A percentile compares a stretch with the other conserved stretches of the same genome.
Evolutionary conservation across 2,888 invertebrate genomes (phyloP).

Genomic region (Eupelmus urozonus): DNA sequence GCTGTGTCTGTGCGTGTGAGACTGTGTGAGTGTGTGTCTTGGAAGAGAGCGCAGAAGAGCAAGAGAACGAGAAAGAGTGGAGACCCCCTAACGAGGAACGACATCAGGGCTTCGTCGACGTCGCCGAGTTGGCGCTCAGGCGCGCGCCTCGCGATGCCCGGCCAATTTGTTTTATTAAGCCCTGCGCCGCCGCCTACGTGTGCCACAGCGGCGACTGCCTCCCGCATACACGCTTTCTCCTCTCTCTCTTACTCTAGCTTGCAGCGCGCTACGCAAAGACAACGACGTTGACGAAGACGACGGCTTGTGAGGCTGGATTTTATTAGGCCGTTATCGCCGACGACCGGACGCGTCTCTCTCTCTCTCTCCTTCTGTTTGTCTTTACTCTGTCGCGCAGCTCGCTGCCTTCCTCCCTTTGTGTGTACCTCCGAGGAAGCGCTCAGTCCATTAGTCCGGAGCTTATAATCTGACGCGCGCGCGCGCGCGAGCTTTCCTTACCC

Average conservation of each 20-base stretch:
- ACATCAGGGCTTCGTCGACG: not conserved
- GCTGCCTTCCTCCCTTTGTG: not conserved
- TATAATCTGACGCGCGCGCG: slow-evolving; percentile 22
- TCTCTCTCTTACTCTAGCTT: slow-evolving; percentile 9
- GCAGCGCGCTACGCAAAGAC: not conserved
- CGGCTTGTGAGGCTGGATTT: slow-evolving; percentile 60
- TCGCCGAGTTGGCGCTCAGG: slow-evolving; percentile 10
- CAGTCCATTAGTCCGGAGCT: slow-evolving; percentile 31
- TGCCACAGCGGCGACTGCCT: too few species aligned
- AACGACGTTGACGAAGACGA: slow-evolving; percentile 23
- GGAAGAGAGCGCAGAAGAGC: not conserved
- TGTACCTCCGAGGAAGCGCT: not conserved
- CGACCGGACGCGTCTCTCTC: slow-evolving; percentile 57
- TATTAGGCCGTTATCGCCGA: slow-evolving; percentile 67
- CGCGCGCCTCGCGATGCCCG: slow-evolving; percentile 9
- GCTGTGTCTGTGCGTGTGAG: not conserved
- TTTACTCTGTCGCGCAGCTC: slow-evolving; percentile 13
- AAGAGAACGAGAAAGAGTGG: not conserved
- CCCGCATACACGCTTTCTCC: not conserved
- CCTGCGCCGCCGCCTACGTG: not conserved
- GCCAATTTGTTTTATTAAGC: slow-evolving; percentile 52
- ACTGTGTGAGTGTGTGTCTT: not conserved
- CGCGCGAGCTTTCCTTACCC: not conserved
- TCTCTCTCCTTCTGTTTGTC: slow-evolving; percentile 41
- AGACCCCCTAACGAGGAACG: slow-evolving; percentile 19